Evolutionary conservation across 2,797 vertebrate species (phyloP).

Genomic region (Emys orbicularis): DNA sequence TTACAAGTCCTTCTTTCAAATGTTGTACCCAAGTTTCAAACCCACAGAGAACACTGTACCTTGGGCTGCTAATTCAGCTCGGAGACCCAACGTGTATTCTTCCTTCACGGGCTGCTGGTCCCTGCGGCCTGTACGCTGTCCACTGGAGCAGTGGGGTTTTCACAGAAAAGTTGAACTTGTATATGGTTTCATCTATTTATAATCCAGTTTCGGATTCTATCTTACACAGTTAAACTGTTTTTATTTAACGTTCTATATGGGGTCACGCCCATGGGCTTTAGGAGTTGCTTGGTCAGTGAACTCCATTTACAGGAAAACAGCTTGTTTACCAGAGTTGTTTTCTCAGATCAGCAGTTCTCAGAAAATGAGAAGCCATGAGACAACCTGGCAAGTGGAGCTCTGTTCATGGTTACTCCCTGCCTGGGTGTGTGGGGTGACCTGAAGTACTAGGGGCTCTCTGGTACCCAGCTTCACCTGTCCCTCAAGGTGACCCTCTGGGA

Average conservation of each 20-base stretch:
- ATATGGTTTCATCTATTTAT: background rate
- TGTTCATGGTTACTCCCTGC: background rate
- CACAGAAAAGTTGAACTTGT: background rate
- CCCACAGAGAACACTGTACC: no score
- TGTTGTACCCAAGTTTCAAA: background rate
- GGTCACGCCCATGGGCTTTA: no score
- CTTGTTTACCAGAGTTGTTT: background rate
- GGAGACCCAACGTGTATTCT: background rate
- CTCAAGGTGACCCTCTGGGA: no score
- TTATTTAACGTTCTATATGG: no score
- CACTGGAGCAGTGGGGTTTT: background rate
- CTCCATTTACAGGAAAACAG: background rate
- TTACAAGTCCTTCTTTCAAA: background rate
- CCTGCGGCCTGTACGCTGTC: rapidly evolving
- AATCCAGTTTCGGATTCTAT: background rate
- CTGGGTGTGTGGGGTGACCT: background rate
- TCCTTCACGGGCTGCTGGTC: background rate
- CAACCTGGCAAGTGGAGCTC: no score
- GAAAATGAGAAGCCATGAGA: no score
- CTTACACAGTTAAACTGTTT: no score
- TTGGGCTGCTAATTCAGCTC: background rate
- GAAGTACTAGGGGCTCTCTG: background rate
- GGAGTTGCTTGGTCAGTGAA: background rate
- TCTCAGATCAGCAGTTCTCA: background rate
- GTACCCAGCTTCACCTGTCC: background rate